phyloP scores from a whole-genome alignment of 1,140 invertebrate species.

The Drosophila ananassae region DNA sequence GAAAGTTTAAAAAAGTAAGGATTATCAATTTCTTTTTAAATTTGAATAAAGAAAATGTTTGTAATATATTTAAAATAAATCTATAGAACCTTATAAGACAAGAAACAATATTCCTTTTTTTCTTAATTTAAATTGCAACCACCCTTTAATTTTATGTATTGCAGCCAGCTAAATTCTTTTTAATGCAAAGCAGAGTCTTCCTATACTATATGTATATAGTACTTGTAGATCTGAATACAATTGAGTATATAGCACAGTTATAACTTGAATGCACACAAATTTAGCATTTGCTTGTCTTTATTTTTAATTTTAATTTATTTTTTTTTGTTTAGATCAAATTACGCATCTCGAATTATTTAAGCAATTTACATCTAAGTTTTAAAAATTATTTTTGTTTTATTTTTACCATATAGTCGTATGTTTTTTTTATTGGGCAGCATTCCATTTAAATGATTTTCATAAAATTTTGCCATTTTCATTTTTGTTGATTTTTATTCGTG shows the following conservation, averaged over 20 bases:
- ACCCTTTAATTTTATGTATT: slow-evolving; percentile 3
- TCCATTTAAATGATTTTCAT: slow-evolving; percentile 39
- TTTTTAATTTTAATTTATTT: slow-evolving; percentile 7
- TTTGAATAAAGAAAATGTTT: too few species aligned
- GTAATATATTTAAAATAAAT: too few species aligned
- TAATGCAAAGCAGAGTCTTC: slow-evolving; percentile 54
- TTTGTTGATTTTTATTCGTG: not conserved
- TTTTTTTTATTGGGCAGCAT: slow-evolving; percentile 47
- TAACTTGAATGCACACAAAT: slow-evolving; percentile 62
- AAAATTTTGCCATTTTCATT: slow-evolving; percentile 26
- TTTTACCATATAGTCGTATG: slow-evolving; percentile 32
- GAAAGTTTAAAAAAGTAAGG: too few species aligned
- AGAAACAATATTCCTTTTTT: too few species aligned
- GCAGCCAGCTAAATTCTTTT: slow-evolving; percentile 31
- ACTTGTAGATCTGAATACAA: slow-evolving; percentile 63
- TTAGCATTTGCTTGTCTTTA: slow-evolving; percentile 29
- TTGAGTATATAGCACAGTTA: slow-evolving; percentile 76
- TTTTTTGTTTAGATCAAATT: slow-evolving; percentile 35
- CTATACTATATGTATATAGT: slow-evolving; percentile 25
- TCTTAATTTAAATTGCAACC: not conserved
- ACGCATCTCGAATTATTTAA: slow-evolving; percentile 42
- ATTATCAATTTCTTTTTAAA: too few species aligned
- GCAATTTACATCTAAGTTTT: slow-evolving; percentile 50
- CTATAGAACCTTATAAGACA: too few species aligned
- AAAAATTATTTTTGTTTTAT: slow-evolving; percentile 47